These are phyloP conservation scores for Drosophila percnosoma DNA, from an alignment of 2,888 invertebrate genomes.

Conservation along the genomic window DNA sequence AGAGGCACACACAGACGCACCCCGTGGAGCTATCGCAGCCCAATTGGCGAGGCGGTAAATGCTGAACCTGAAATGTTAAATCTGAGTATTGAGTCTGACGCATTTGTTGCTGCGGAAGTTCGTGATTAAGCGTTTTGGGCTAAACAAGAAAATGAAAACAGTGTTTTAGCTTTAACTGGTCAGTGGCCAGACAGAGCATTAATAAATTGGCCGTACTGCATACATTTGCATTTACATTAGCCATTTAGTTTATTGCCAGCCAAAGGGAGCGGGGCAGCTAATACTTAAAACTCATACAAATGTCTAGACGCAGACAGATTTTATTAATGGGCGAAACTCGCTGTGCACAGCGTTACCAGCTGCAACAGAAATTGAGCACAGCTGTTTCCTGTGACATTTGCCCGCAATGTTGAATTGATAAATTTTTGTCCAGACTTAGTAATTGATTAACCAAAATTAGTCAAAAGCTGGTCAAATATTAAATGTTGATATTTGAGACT, in stretches of 20 bases:
- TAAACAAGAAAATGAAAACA: slow-evolving; percentile 39
- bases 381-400: not conserved
- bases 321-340: slow-evolving; percentile 63
- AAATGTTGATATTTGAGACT: slow-evolving; percentile 34
- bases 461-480: slow-evolving; percentile 12
- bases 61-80: slow-evolving; percentile 35
- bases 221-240: slow-evolving; percentile 67
- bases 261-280: slow-evolving; percentile 26
- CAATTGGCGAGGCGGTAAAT: slow-evolving; percentile 45
- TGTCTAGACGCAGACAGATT: slow-evolving; percentile 40
- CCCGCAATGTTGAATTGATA: not conserved
- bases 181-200: slow-evolving; percentile 42
- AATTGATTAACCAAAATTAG: slow-evolving; percentile 3
- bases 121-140: slow-evolving; percentile 67
- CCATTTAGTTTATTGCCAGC: slow-evolving; percentile 30
- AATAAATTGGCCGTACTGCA: slow-evolving; percentile 43
- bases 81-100: slow-evolving; percentile 52
- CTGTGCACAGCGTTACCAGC: slow-evolving; percentile 45
- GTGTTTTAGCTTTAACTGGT: slow-evolving; percentile 43
- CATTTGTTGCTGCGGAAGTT: slow-evolving; percentile 79
- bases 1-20: slow-evolving; percentile 63
- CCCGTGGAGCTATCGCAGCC: slow-evolving; percentile 54
- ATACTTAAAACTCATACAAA: slow-evolving; percentile 26
- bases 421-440: slow-evolving; percentile 8
- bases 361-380: slow-evolving; percentile 2